These are phyloP conservation scores for Macrobrachium nipponense DNA, from an alignment of 1,140 invertebrate species.

Conservation along the genomic window DNA sequence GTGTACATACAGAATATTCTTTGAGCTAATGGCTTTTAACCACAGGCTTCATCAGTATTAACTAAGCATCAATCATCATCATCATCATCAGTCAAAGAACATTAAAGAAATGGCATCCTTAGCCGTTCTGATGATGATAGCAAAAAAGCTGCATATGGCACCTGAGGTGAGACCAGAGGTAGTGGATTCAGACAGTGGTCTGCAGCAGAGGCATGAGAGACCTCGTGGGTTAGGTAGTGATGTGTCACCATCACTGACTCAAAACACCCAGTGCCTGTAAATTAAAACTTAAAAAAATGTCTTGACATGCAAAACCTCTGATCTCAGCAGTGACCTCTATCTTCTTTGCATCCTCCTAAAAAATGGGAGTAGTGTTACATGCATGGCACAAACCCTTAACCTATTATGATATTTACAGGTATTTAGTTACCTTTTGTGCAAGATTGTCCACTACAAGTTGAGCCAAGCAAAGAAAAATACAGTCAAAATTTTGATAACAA, in stretches of 20 bases:
- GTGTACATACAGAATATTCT: slow-evolving; percentile 51
- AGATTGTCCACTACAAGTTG: slow-evolving; percentile 58
- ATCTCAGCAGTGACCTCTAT: slow-evolving; percentile 40
- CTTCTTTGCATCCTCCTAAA: slow-evolving; percentile 10
- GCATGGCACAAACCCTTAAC: slow-evolving; percentile 47
- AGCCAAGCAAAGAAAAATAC: slow-evolving; percentile 55
- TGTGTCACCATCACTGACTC: too few relatives aligned
- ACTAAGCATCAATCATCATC: slow-evolving; percentile 19
- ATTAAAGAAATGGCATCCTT: slow-evolving; percentile 4
- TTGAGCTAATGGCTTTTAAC: slow-evolving; percentile 49
- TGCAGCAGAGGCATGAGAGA: too few relatives aligned
- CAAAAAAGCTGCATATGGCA: slow-evolving; percentile 17
- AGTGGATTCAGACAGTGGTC: neutral
- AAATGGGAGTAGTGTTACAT: slow-evolving; percentile 30
- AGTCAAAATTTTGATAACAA: slow-evolving; percentile 26
- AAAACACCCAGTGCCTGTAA: too few relatives aligned
- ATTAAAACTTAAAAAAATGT: too few relatives aligned
- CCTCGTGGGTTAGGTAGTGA: too few relatives aligned
- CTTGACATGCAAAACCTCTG: slow-evolving; percentile 18
- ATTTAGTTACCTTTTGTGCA: slow-evolving; percentile 53
- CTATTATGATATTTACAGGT: slow-evolving; percentile 50
- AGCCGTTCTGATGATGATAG: slow-evolving; percentile 18
- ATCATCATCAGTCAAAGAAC: slow-evolving; percentile 3
- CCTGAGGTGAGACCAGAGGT: slow-evolving; percentile 34
- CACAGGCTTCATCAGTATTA: slow-evolving; percentile 30